A percentile compares a stretch with the other conserved stretches of the same genome.
Evolutionary conservation across 2,113 vertebrate genomes (phyloP).

Genomic region (Sapajus apella): DNA sequence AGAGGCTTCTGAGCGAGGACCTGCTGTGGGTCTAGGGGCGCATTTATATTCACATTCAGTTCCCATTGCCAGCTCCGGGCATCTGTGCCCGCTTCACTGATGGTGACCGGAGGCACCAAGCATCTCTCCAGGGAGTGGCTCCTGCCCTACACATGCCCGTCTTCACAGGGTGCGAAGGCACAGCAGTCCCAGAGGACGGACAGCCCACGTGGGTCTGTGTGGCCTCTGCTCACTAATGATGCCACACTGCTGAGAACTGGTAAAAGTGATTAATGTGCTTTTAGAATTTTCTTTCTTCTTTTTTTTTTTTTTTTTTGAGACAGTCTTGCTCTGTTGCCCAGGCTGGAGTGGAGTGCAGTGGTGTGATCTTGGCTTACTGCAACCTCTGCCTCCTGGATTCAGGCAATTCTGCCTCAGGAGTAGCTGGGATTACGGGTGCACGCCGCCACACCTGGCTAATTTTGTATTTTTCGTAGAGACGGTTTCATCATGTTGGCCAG

Average conservation of each 20-base stretch:
- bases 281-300: background rate
- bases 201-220: accelerated
- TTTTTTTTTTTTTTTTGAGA: too few relatives aligned
- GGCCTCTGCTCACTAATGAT: background rate
- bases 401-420: too few relatives aligned
- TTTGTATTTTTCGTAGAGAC: too few relatives aligned
- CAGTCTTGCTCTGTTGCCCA: too few relatives aligned
- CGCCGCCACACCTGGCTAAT: too few relatives aligned
- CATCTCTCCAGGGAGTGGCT: background rate
- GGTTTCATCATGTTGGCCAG: too few relatives aligned
- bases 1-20: background rate
- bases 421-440: too few relatives aligned
- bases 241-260: background rate
- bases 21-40: too few relatives aligned
- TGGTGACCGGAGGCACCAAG: background rate
- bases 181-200: background rate
- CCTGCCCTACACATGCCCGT: background rate
- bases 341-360: too few relatives aligned
- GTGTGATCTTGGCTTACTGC: too few relatives aligned
- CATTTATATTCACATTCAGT: background rate
- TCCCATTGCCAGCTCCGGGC: background rate
- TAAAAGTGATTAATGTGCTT: background rate
- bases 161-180: background rate
- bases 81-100: background rate
- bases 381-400: too few relatives aligned